Evolutionary conservation across 2,888 invertebrate species (phyloP).

Genomic region (Nipponacmea schrenckii): DNA sequence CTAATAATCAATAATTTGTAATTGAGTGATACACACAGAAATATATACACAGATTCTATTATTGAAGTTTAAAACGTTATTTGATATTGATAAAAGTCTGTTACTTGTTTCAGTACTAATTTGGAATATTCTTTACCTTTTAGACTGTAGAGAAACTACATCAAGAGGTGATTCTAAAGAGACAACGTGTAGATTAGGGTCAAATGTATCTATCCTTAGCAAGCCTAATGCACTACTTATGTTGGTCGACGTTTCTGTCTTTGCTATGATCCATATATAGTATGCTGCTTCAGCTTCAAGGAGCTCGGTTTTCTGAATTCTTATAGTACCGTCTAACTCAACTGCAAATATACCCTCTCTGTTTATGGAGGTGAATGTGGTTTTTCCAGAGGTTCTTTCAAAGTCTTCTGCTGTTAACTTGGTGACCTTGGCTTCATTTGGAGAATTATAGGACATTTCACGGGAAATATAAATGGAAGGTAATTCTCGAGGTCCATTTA

Average conservation of each 20-base stretch:
- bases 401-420: neutral
- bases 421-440: neutral
- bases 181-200: neutral
- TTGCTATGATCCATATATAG: neutral
- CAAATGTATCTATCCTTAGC: neutral
- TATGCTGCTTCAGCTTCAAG: neutral
- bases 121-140: neutral
- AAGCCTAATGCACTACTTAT: neutral
- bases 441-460: neutral
- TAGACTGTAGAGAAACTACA: neutral
- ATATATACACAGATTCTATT: no score
- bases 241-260: neutral
- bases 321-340: neutral
- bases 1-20: no score
- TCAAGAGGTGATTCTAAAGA: neutral
- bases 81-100: no score
- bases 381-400: neutral
- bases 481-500: neutral
- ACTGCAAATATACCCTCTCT: neutral
- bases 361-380: neutral
- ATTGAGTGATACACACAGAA: no score
- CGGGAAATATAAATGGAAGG: neutral
- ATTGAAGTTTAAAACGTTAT: no score
- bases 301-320: neutral
- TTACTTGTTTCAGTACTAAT: no score